Evolutionary conservation across 2,797 vertebrate genomes (phyloP).

Genomic region (Characodon lateralis): DNA sequence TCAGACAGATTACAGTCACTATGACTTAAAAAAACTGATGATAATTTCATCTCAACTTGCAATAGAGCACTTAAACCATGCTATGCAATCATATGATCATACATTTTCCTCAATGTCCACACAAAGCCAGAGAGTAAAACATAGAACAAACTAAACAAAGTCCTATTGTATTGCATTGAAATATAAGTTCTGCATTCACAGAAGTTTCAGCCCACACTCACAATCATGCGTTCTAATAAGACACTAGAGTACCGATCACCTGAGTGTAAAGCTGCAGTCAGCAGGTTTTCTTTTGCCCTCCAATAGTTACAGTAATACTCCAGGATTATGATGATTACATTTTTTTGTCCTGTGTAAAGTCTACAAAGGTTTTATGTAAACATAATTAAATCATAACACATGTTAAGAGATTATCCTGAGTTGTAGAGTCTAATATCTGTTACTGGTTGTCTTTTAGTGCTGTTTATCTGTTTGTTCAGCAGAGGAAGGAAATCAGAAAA

Average conservation of each 20-base stretch:
- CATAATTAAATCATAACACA: conserved; percentile 6
- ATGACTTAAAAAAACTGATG: neutral
- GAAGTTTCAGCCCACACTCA: conserved; percentile 8
- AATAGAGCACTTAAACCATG: conserved; percentile 3
- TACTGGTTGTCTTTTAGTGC: neutral
- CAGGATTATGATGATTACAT: neutral
- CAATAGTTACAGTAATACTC: neutral
- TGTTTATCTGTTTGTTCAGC: neutral
- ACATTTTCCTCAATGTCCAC: neutral
- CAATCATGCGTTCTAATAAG: conserved; percentile 8
- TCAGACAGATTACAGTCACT: neutral
- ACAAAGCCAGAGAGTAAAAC: neutral
- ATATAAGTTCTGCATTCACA: neutral
- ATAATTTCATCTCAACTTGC: no score
- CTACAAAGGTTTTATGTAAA: conserved; percentile 28
- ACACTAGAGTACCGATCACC: conserved; percentile 27
- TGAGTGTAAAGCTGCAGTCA: conserved; percentile 39
- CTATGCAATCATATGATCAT: conserved; percentile 11
- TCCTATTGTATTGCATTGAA: conserved; percentile 6
- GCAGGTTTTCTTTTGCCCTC: neutral
- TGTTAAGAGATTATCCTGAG: conserved; percentile 9
- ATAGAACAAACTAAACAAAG: neutral
- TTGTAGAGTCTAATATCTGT: neutral
- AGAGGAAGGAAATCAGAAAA: neutral
- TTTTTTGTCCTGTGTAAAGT: neutral